These are phyloP conservation scores for Phalloptychus januarius DNA, from an alignment of 2,797 vertebrate genomes.

Conservation along the genomic window DNA sequence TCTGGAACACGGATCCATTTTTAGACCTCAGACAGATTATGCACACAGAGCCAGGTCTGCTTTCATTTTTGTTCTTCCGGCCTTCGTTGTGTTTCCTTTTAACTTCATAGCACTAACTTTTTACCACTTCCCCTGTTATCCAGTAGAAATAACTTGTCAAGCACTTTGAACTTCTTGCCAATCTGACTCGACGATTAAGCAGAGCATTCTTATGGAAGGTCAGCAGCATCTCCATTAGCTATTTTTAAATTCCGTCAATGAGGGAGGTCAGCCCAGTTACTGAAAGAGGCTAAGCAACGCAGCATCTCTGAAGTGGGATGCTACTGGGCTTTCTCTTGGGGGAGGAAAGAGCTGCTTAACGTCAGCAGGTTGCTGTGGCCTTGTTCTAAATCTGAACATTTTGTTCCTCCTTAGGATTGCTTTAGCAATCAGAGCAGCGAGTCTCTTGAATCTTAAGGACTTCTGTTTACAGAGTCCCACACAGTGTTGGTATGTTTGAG, in stretches of 20 bases:
- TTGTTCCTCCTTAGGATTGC: background rate
- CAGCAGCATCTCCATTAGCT: background rate
- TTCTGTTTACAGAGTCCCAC: background rate
- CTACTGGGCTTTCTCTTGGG: background rate
- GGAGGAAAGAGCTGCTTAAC: background rate
- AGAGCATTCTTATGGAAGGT: background rate
- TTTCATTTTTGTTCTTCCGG: background rate
- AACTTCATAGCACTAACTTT: background rate
- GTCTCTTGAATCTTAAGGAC: background rate
- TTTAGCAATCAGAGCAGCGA: background rate
- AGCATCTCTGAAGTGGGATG: background rate
- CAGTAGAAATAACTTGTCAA: background rate
- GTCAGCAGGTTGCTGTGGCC: background rate
- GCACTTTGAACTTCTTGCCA: background rate
- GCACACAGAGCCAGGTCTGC: background rate
- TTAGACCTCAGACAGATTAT: background rate
- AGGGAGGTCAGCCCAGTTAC: background rate
- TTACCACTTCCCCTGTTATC: background rate
- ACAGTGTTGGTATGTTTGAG: background rate
- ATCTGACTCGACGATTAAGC: background rate
- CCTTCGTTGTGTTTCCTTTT: background rate
- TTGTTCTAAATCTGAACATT: background rate
- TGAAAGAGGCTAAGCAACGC: background rate
- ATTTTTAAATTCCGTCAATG: background rate
- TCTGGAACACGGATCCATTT: background rate